Base-by-base conservation (phyloP, 2,888 invertebrate species). In the Oscheius sp. region DNA sequence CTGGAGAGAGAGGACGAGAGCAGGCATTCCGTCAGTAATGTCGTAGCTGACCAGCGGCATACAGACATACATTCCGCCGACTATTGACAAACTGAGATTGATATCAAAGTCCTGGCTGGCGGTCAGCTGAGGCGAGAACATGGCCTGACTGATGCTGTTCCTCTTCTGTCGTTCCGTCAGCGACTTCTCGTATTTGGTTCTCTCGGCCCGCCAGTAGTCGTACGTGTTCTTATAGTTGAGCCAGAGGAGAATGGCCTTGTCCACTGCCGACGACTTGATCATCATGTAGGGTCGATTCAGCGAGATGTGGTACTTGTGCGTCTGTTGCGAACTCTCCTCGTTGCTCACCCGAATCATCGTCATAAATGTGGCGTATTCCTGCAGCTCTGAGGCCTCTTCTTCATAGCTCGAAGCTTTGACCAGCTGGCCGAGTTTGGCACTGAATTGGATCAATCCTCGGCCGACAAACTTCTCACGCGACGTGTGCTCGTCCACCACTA, bases 181-280 rank as follows among this genome's bases (percentile, higher is more conserved):
- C 10, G 71, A 51, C 29, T 62, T 73, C 37, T 76, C 73, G 13
- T 57, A 71, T 68, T 58, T 51, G 10, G 66, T 60, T 48, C 77
- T 35, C 70, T 98, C 97, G 90, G 96, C 96, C 84, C 95, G 95
- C 98, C 98, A 99, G 90, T 97, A 98, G 90, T 99, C 97, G 89
- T 98, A 98, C 0, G 98, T 97, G 90, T 97, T 98, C 91, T 97
- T 97, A 90, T 99, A 99, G 91, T 99, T 98, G 80, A 99, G 92
- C 98, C 99, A 99, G 62, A 99, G 96, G 32, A 99, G 92, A 82
- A 99, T 96, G 13, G 96, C 98, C 91, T 96, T 96, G 90, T 99
- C 99, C 71, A 99, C 94, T 9, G 99, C 98, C 88, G 95, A 93
- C 0, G 98, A 97, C 90, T 98, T 97, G 74, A 98, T 94, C 91